These are phyloP conservation scores for Pyrgus malvae DNA, from an alignment of 2,888 invertebrate species.

Conservation along the genomic window DNA sequence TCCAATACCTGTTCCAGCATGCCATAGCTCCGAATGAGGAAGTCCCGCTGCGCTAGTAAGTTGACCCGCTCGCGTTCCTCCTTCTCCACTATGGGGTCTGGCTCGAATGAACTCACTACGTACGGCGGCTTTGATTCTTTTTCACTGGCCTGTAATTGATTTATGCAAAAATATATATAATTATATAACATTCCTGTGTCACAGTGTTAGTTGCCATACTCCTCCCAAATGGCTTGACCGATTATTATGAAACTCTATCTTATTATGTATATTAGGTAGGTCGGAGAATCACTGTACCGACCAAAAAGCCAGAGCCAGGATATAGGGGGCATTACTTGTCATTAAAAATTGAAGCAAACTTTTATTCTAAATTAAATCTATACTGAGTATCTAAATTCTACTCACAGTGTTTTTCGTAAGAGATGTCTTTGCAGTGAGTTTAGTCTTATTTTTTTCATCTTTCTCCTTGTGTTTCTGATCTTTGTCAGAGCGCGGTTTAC, in stretches of 20 bases:
- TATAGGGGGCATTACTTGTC: too few species aligned
- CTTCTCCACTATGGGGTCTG: constrained; percentile 84
- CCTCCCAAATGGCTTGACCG: too few species aligned
- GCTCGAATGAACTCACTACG: constrained; percentile 82
- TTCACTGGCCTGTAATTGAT: constrained; percentile 45
- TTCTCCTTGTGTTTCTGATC: constrained; percentile 38
- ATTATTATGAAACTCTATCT: too few species aligned
- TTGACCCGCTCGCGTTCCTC: constrained; percentile 88
- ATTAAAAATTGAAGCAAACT: too few species aligned
- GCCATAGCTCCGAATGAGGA: constrained; percentile 86
- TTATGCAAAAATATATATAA: too few species aligned
- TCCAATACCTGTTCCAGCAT: constrained; percentile 83
- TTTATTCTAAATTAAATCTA: too few species aligned
- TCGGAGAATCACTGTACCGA: too few species aligned
- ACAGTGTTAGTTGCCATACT: too few species aligned
- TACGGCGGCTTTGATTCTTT: constrained; percentile 56
- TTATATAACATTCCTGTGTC: too few species aligned
- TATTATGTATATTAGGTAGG: too few species aligned
- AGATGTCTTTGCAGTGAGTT: constrained; percentile 47
- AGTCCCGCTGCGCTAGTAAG: constrained; percentile 85
- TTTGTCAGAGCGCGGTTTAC: constrained; percentile 38
- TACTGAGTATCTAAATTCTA: neutral
- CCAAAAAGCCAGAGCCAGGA: too few species aligned
- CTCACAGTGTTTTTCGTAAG: constrained; percentile 46
- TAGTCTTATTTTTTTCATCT: constrained; percentile 48